A percentile compares a stretch with the other conserved stretches of the same genome.
phyloP scores from a whole-genome alignment of 2,797 vertebrate species.

The Lateolabrax maculatus region DNA sequence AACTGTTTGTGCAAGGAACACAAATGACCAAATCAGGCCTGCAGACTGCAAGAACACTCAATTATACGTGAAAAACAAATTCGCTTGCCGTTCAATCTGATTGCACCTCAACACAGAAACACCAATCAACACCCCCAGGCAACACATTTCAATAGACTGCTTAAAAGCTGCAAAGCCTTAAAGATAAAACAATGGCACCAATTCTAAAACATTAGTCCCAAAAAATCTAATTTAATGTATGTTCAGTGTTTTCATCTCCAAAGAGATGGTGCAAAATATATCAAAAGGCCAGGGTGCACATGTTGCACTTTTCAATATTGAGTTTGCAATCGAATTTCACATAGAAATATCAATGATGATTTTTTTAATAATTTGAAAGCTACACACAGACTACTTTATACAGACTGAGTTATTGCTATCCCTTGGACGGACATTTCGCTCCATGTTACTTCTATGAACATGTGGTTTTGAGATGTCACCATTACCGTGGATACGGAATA shows the following conservation, averaged over 20 bases:
- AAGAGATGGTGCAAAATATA: conserved; percentile 3
- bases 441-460: background rate
- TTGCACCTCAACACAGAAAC: conserved; percentile 32
- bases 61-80: background rate
- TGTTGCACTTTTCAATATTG: conserved; percentile 13
- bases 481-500: background rate
- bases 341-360: conserved; percentile 8
- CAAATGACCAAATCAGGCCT: background rate
- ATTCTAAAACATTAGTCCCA: conserved; percentile 30
- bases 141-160: conserved; percentile 24
- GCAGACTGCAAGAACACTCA: background rate
- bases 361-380: conserved; percentile 17
- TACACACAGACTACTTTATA: background rate
- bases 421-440: conserved; percentile 1
- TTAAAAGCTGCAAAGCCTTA: conserved; percentile 30
- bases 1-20: background rate
- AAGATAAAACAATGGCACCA: conserved; percentile 32
- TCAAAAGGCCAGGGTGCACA: conserved; percentile 5
- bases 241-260: conserved; percentile 2
- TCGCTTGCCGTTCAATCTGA: conserved; percentile 19
- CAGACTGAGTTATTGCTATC: background rate
- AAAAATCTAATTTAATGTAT: conserved; percentile 27
- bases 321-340: conserved; percentile 8
- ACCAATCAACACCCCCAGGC: conserved; percentile 4
- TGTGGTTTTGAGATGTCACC: conserved; percentile 5